Conservation (phyloP, 2,888 invertebrate species). For the Sepioteuthis lessoniana region DNA sequence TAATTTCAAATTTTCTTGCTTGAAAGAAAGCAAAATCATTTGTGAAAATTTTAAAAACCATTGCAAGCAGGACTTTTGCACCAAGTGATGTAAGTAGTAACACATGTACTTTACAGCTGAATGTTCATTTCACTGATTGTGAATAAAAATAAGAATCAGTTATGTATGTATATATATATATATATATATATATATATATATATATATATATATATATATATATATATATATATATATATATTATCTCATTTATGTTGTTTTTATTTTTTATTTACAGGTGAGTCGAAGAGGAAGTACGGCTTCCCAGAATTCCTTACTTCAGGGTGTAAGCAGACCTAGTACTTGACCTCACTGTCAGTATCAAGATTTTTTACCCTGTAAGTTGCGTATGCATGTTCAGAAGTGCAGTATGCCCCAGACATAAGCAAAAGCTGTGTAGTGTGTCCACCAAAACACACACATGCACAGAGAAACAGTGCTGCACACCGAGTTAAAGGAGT, state of each 20-base stretch:
- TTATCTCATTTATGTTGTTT: background rate
- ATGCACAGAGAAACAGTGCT: background rate
- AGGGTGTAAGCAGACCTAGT: slow-evolving; percentile 3
- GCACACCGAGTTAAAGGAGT: background rate
- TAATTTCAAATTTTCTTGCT: no score
- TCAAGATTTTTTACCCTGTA: background rate
- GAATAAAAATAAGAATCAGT: background rate
- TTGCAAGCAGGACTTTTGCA: no score
- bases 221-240: no score
- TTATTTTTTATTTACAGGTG: slow-evolving; percentile 37
- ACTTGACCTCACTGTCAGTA: background rate
- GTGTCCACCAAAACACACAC: background rate
- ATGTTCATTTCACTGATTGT: no score
- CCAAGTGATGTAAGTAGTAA: no score
- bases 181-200: no score
- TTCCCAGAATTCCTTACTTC: slow-evolving; percentile 44
- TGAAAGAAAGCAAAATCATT: no score
- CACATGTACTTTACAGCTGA: no score
- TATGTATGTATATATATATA: no score
- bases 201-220: no score
- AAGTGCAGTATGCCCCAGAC: background rate
- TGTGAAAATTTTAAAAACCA: no score
- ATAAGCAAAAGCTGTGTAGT: background rate
- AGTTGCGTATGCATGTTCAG: background rate
- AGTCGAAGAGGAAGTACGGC: slow-evolving; percentile 36